Evolutionary conservation across 2,797 vertebrate species (phyloP).

Genomic region (Dendrocincla tyrannina): DNA sequence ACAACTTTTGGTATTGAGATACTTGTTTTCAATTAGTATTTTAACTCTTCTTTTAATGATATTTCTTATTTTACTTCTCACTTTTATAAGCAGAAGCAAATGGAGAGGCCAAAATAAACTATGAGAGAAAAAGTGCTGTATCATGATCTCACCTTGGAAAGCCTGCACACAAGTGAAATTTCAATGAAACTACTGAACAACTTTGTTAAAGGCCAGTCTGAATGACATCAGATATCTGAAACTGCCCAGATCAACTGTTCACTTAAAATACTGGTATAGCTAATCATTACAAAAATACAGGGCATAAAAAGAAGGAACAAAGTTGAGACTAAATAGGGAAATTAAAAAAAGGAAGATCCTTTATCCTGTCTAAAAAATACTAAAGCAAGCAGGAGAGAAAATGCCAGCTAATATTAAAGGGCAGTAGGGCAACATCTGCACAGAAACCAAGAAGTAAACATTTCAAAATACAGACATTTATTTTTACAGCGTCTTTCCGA

Average conservation of each 20-base stretch:
- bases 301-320: conserved; percentile 45
- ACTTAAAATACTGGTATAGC: background rate
- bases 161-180: background rate
- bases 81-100: background rate
- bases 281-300: background rate
- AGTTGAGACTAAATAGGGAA: conserved; percentile 38
- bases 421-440: conserved; percentile 43
- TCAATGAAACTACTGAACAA: background rate
- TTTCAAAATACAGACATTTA: conserved; percentile 64
- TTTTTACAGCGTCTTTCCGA: conserved; percentile 55
- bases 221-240: background rate
- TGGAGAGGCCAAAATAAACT: background rate
- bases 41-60: background rate
- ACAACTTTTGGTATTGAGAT: background rate
- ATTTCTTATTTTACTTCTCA: background rate
- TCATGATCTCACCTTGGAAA: background rate
- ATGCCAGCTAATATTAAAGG: conserved; percentile 27
- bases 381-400: conserved; percentile 50
- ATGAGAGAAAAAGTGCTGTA: background rate
- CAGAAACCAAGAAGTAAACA: conserved; percentile 57
- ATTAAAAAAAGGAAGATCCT: conserved; percentile 46
- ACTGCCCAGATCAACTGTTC: background rate
- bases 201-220: background rate
- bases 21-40: background rate
- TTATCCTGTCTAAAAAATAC: background rate